A percentile compares a stretch with the other conserved stretches of the same genome.
Evolutionary conservation across 1,140 invertebrate genomes (phyloP).

Genomic region (Andrena cerasifolii): DNA sequence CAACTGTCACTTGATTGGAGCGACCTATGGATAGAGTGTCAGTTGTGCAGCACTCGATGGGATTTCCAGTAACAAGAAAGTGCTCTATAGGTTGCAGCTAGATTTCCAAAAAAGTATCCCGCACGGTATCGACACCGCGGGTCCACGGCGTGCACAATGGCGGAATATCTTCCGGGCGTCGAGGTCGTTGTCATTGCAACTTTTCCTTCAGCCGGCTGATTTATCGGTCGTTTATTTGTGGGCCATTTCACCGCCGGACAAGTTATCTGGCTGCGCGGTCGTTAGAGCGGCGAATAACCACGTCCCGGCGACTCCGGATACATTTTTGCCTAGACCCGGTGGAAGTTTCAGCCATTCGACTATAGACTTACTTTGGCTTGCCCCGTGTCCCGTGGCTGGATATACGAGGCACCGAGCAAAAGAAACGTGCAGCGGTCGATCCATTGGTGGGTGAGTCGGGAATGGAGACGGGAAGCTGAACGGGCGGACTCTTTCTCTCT

Average conservation of each 20-base stretch:
- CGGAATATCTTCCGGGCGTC: slow-evolving; percentile 23
- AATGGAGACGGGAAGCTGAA: slow-evolving; percentile 31
- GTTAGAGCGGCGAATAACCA: slow-evolving; percentile 26
- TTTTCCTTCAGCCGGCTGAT: slow-evolving; percentile 3
- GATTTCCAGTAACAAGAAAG: too few species aligned
- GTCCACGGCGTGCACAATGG: not conserved
- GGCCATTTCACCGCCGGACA: slow-evolving; percentile 34
- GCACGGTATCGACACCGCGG: not conserved
- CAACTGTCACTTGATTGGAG: not conserved
- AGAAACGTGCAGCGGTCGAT: slow-evolving; percentile 33
- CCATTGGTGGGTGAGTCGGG: slow-evolving; percentile 7
- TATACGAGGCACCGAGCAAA: slow-evolving; percentile 35
- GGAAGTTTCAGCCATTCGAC: slow-evolving; percentile 34
- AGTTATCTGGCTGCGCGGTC: slow-evolving; percentile 39
- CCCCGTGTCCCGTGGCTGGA: not conserved
- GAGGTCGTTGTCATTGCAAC: not conserved
- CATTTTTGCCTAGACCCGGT: slow-evolving; percentile 47
- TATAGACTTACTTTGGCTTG: not conserved
- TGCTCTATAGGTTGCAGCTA: too few species aligned
- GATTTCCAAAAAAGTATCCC: too few species aligned
- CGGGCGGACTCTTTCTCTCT: slow-evolving; percentile 11
- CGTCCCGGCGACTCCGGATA: slow-evolving; percentile 25
- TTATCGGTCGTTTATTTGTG: slow-evolving; percentile 37
- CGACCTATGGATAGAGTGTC: not conserved
- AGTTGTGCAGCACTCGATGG: too few species aligned